These are phyloP conservation scores for Hyppa rectilinea DNA, from an alignment of 2,888 invertebrate species.

Conservation along the genomic window DNA sequence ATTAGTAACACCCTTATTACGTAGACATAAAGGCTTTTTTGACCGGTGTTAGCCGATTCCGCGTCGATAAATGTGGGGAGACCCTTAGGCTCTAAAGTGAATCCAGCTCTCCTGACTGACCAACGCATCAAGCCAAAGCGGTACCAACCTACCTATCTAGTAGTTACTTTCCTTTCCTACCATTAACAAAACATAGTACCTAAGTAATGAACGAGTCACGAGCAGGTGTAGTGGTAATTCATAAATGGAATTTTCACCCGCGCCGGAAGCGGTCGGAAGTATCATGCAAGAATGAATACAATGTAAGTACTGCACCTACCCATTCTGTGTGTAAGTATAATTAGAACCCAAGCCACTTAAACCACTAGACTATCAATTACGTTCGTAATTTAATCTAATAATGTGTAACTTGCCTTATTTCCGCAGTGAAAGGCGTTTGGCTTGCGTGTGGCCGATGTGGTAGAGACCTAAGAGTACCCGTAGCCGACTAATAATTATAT, in stretches of 20 bases:
- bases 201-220: background rate
- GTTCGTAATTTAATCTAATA: conserved; percentile 34
- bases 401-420: conserved; percentile 46
- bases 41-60: no score
- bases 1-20: no score
- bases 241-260: background rate
- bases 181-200: background rate
- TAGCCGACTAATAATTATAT: background rate
- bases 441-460: conserved; percentile 32
- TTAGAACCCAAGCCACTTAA: conserved; percentile 16
- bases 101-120: background rate
- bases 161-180: background rate
- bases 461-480: background rate
- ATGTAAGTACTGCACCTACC: no score
- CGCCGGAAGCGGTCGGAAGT: background rate
- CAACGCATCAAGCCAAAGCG: background rate
- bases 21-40: no score
- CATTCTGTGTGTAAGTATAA: background rate
- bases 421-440: conserved; percentile 54
- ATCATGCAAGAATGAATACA: background rate
- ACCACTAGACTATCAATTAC: conserved; percentile 46
- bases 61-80: no score
- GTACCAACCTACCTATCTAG: background rate
- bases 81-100: no score
- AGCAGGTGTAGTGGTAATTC: background rate